Percentiles rank a stretch among this genome's conserved stretches.
Evolutionary conservation across 2,797 vertebrate genomes (phyloP).

Genomic region (Tapera naevia): DNA sequence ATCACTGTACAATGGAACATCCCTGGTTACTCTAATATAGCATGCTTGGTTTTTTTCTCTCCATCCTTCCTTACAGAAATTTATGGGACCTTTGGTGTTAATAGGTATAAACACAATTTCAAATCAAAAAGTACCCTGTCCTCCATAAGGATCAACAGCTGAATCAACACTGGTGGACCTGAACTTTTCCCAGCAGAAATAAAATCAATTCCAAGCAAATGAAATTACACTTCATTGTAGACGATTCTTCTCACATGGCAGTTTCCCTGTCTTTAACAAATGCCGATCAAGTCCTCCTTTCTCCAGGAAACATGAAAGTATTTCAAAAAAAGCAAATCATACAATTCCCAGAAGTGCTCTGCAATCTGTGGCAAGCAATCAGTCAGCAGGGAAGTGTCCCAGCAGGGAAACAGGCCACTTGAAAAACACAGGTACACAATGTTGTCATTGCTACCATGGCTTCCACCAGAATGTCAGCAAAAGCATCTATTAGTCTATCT

Average conservation of each 20-base stretch:
- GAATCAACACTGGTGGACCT: background rate
- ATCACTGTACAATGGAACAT: background rate
- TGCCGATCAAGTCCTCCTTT: background rate
- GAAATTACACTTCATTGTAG: background rate
- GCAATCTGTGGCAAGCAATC: background rate
- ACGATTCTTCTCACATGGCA: background rate
- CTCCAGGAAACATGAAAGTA: background rate
- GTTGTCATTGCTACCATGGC: background rate
- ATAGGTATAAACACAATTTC: background rate
- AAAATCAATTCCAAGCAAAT: background rate
- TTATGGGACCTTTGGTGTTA: background rate
- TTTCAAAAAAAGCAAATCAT: background rate
- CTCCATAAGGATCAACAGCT: background rate
- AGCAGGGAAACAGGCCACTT: background rate
- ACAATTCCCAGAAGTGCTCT: slow-evolving; percentile 4
- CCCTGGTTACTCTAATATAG: background rate
- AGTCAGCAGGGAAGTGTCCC: background rate
- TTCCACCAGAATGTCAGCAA: background rate
- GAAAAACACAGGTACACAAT: background rate
- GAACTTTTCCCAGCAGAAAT: background rate
- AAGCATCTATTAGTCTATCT: background rate
- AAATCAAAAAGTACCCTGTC: background rate
- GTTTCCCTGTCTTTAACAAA: background rate
- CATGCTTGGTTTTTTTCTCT: fast-evolving
- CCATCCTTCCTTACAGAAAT: background rate